Evolutionary conservation across 2,888 invertebrate species (phyloP).

Genomic region (Halocaridina rubra): DNA sequence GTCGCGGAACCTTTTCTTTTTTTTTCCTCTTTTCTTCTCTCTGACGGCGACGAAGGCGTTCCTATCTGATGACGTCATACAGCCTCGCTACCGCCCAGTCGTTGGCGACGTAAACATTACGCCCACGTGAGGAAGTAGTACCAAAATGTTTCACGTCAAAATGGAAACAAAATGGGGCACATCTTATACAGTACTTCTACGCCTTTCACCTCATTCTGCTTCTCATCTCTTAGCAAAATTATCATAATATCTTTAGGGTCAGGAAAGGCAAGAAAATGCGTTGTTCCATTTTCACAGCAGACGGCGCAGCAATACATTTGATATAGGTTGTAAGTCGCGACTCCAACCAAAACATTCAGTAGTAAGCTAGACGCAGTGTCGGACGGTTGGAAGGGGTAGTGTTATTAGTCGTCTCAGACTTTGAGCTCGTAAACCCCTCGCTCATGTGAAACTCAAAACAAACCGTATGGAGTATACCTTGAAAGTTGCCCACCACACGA

Average conservation of each 20-base stretch:
- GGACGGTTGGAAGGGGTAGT: background rate
- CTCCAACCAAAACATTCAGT: conserved; percentile 51
- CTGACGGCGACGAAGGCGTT: conserved; percentile 44
- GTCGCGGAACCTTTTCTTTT: conserved; percentile 37
- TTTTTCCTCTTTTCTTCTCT: no score
- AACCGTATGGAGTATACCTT: conserved; percentile 41
- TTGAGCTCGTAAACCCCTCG: no score
- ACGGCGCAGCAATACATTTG: conserved; percentile 41
- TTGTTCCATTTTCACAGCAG: conserved; percentile 28
- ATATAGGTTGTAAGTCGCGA: conserved; percentile 48
- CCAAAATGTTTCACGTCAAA: background rate
- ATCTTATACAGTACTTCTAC: no score
- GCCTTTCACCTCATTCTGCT: no score
- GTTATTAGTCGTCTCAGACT: background rate
- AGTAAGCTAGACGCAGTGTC: conserved; percentile 42
- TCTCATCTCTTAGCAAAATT: no score
- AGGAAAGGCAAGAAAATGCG: background rate
- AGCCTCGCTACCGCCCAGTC: conserved; percentile 22
- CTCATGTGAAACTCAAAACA: conserved; percentile 16
- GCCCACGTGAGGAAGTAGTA: conserved; percentile 57
- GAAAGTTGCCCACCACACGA: no score
- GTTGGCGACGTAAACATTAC: conserved; percentile 51
- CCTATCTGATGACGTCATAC: conserved; percentile 43
- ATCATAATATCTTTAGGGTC: background rate
- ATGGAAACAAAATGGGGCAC: background rate